These are phyloP conservation scores for Saturnia pavonia DNA, from an alignment of 2,888 invertebrate genomes.

Conservation along the genomic window DNA sequence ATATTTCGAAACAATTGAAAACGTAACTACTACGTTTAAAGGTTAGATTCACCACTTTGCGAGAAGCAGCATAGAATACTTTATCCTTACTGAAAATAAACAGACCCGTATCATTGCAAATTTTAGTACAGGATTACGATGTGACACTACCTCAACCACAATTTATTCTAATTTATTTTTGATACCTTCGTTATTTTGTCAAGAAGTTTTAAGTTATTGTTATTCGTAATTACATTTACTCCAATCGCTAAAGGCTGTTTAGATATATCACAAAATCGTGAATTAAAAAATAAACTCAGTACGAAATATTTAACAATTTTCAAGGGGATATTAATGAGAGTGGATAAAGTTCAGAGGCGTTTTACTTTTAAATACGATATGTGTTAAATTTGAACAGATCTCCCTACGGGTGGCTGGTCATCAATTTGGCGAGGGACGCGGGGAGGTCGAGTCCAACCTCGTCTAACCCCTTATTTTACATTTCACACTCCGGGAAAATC, in stretches of 20 bases:
- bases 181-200: not conserved
- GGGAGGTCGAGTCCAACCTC: constrained; percentile 62
- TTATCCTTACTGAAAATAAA: not conserved
- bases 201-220: not conserved
- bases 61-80: not conserved
- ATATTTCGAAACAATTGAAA: too few species aligned
- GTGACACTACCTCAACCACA: not conserved
- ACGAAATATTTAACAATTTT: constrained; percentile 57
- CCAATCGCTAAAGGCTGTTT: not conserved
- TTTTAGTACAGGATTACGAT: not conserved
- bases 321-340: constrained; percentile 69
- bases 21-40: too few species aligned
- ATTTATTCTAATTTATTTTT: not conserved
- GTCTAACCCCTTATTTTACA: constrained; percentile 82
- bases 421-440: constrained; percentile 71
- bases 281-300: constrained; percentile 41
- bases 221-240: not conserved
- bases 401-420: constrained; percentile 76
- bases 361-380: constrained; percentile 79
- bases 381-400: constrained; percentile 79
- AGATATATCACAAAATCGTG: constrained; percentile 17
- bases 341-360: constrained; percentile 68
- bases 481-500: constrained; percentile 82
- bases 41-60: not conserved
- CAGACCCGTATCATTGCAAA: not conserved